These are phyloP conservation scores for Procavia capensis DNA, from an alignment of 2,113 vertebrate species.

Conservation along the genomic window DNA sequence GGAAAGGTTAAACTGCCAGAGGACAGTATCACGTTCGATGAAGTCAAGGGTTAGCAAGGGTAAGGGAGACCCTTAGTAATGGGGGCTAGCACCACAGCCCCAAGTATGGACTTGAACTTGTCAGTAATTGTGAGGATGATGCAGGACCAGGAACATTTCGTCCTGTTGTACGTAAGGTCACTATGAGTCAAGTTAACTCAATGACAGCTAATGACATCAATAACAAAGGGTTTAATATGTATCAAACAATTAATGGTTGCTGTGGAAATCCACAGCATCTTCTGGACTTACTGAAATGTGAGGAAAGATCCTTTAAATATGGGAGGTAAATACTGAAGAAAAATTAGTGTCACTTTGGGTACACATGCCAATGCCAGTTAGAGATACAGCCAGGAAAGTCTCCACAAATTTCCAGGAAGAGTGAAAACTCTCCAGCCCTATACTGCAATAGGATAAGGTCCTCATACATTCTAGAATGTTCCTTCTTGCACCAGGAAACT, in stretches of 20 bases:
- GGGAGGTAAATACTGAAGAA: constrained; percentile 8
- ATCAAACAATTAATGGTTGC: neutral
- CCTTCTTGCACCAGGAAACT: neutral
- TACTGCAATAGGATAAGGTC: neutral
- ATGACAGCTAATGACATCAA: neutral
- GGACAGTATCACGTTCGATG: neutral
- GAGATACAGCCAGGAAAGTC: neutral
- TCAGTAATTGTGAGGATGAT: neutral
- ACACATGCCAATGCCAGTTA: neutral
- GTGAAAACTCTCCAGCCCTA: neutral
- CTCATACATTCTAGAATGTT: neutral
- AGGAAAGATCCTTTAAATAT: neutral
- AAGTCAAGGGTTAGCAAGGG: neutral
- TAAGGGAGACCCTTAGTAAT: neutral
- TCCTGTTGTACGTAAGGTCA: neutral
- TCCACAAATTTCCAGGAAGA: neutral
- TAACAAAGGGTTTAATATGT: neutral
- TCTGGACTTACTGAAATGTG: neutral
- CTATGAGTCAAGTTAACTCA: neutral
- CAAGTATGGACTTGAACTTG: neutral
- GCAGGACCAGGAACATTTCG: neutral
- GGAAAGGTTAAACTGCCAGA: neutral
- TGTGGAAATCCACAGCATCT: neutral
- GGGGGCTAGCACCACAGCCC: neutral
- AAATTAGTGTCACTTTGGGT: neutral